Evolutionary conservation across 2,797 vertebrate species (phyloP).

Genomic region (Rhinella marina): DNA sequence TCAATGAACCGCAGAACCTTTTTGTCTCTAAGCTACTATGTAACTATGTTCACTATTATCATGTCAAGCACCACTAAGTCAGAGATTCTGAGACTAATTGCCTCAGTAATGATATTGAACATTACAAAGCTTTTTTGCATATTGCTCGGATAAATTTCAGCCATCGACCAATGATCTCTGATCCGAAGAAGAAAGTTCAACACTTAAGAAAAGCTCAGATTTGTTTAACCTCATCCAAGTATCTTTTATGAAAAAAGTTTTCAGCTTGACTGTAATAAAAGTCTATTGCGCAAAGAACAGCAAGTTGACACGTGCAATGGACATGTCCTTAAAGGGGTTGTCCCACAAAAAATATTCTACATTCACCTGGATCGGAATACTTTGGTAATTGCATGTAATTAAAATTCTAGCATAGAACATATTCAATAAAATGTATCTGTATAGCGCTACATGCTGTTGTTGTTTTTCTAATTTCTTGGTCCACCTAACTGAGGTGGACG

Average conservation of each 20-base stretch:
- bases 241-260: conserved; percentile 4
- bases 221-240: conserved; percentile 32
- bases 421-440: too few species aligned
- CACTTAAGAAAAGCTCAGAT: conserved; percentile 10
- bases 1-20: conserved; percentile 53
- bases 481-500: too few species aligned
- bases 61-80: conserved; percentile 55
- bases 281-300: background rate
- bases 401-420: too few species aligned
- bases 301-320: background rate
- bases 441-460: too few species aligned
- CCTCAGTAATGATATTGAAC: conserved; percentile 59
- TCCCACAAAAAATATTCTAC: too few species aligned
- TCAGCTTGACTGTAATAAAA: background rate
- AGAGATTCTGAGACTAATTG: conserved; percentile 59
- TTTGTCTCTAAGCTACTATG: conserved; percentile 56
- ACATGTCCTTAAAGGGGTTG: too few species aligned
- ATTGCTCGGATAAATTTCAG: conserved; percentile 51
- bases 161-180: conserved; percentile 33
- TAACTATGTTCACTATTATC: conserved; percentile 56
- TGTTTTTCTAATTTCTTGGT: too few species aligned
- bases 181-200: conserved; percentile 49
- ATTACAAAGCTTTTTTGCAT: conserved; percentile 56
- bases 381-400: too few species aligned
- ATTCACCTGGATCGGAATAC: too few species aligned